Conservation (phyloP, 1,140 invertebrate species). For the Penaeus chinensis region DNA sequence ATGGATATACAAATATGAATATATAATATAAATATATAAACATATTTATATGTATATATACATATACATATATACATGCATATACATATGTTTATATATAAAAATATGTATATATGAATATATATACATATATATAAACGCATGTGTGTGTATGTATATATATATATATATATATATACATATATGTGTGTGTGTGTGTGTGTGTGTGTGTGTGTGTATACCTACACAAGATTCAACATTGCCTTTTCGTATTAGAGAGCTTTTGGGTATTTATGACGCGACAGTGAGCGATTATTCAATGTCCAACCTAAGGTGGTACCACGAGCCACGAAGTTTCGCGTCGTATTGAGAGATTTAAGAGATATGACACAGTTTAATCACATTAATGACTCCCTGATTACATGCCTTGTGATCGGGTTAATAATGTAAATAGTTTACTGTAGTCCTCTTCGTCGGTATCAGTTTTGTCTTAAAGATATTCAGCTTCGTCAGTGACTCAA, state of each 20-base stretch:
- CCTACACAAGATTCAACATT: background rate
- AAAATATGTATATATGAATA: conserved; percentile 6
- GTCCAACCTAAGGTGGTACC: too few relatives aligned
- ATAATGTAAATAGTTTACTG: too few relatives aligned
- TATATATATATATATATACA: conserved; percentile 5
- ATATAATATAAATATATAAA: background rate
- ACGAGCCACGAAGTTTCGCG: too few relatives aligned
- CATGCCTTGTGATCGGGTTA: too few relatives aligned
- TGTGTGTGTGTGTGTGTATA: background rate
- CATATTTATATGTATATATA: conserved; percentile 4
- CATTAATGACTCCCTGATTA: too few relatives aligned
- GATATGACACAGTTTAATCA: too few relatives aligned
- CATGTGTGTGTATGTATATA: background rate
- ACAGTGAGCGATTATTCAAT: too few relatives aligned
- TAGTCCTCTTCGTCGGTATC: too few relatives aligned
- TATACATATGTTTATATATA: background rate
- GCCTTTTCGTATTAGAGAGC: background rate
- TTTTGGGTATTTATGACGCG: too few relatives aligned
- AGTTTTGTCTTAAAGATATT: too few relatives aligned
- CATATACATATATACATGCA: background rate
- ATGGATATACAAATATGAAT: background rate
- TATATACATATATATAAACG: background rate
- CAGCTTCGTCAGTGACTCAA: too few relatives aligned
- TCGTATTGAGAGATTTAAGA: too few relatives aligned
- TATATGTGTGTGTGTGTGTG: background rate